Evolutionary conservation across 2,797 vertebrate species (phyloP), one percentile per base, ranked within the genome.

Genomic region (Dryobates pubescens): DNA sequence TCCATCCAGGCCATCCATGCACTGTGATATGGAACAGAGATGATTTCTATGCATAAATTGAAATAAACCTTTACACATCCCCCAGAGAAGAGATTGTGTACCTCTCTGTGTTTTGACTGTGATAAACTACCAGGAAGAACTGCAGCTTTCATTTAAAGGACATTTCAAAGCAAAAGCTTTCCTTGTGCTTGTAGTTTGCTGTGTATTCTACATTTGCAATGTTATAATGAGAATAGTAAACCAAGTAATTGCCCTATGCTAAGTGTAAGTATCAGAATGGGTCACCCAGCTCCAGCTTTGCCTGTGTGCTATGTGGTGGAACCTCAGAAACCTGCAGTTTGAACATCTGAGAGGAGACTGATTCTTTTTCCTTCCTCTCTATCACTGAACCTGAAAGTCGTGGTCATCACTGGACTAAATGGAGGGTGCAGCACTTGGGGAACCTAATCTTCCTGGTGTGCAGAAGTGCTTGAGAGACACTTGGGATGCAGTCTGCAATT

Each of bases 1-100:
- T 86, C 98, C 98, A 10, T 63, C 22, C 2, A 98, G 92, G 4
- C 98, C 98, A 1, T 99, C 99, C 18, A 89, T 41, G 38, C 99
- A 99, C 99, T 99, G 93, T 23, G 62, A 87, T 38, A 71, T 34
- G 84, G 72, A 84, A 86, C 22, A 91, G 41, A 75, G 27, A 30
- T 23, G 54, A 54, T n/a, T 75, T 74, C 56, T 69, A 26, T 22
- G 5, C 16, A 27, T 10, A 32, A 36, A 57, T 17, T 51, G 54
- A 80, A 88, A 81, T 24, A 34, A 65, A 4, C 36, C 5, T 75
- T 82, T 67, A n/a, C 22, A 17, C 22, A 45, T 57, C 7, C 5
- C 22, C 38, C 10, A 15, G n/a, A 20, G 26, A 78, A 64, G 15
- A 76, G 19, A 10, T 17, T 29, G 3, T 13, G 10, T n/a, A 11